Base-by-base conservation (phyloP, 2,888 invertebrate species). In the Steinernema scapterisci region DNA sequence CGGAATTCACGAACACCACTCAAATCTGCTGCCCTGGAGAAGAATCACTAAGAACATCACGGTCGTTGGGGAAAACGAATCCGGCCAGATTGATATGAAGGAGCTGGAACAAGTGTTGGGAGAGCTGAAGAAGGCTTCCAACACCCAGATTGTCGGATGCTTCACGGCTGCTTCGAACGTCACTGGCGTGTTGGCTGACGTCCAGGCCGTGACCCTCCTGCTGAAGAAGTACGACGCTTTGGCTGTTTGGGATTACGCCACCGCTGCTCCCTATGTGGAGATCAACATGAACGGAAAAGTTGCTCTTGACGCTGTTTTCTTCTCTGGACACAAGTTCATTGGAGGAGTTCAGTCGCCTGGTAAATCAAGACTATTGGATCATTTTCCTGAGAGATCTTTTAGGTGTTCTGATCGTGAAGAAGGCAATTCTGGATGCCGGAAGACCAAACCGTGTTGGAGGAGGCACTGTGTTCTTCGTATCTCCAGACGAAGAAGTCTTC, bases 181-280 rank as follows among this genome's bases (percentile, higher is more conserved):
- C n/a, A 94, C 94, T 0, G 95, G 95, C 7, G 92, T 93, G n/a
- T 87, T 94, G 45, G 91, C 92, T 52, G 94, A 94, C 89, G 93
- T 94, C 84, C 92, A 93, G 1, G 92, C 92, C 0, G 92, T 95
- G 9, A 94, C 94, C 0, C 89, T 92, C 19, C 89, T 94, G 3
- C 90, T 95, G 16, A 94, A 95, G 86, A 92, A 91, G 86, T 92
- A 93, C 86, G 93, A 93, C 9, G 94, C 94, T 0, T 90, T 93
- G 80, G 92, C 94, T 2, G 92, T 95, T 86, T 95, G 95, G 94
- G 95, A 95, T 88, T 95, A 93, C 87, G 94, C 94, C 7, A 91
- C 93, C 2, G 93, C 94, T 3, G 92, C 91, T 23, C 93, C 95
- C 0, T 93, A 92, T 84, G 91, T 92, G 0, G 90, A 91, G 21